Evolutionary conservation across 2,113 vertebrate genomes (phyloP).

Genomic region (Orcinus orca): DNA sequence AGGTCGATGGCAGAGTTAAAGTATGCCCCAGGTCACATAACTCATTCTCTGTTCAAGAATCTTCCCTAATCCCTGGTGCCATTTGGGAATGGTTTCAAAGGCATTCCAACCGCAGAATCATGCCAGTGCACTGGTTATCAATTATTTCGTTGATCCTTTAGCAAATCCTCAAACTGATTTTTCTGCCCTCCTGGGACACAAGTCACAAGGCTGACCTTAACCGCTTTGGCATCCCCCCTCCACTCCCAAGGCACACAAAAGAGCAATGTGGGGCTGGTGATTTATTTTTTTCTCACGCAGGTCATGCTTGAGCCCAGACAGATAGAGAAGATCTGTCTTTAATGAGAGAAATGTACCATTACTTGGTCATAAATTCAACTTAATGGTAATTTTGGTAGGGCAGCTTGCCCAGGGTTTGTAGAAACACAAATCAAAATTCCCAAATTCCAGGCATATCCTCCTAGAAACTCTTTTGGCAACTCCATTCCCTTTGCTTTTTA

Average conservation of each 20-base stretch:
- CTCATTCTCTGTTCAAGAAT: slow-evolving; percentile 40
- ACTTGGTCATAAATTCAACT: slow-evolving; percentile 72
- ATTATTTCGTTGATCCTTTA: slow-evolving; percentile 63
- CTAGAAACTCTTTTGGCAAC: slow-evolving; percentile 66
- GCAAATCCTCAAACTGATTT: slow-evolving; percentile 62
- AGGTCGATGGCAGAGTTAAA: background rate
- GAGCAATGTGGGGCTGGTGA: background rate
- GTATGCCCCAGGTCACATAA: slow-evolving; percentile 21
- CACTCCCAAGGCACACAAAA: slow-evolving; percentile 10
- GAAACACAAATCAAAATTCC: slow-evolving; percentile 63
- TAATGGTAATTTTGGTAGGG: slow-evolving; percentile 69
- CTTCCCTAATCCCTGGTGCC: slow-evolving; percentile 45
- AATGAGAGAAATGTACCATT: slow-evolving; percentile 63
- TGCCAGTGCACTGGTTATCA: slow-evolving; percentile 64
- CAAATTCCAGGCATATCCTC: slow-evolving; percentile 61
- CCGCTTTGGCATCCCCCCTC: background rate
- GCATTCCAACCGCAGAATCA: slow-evolving; percentile 64
- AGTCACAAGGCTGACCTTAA: slow-evolving; percentile 59
- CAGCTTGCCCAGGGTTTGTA: slow-evolving; percentile 62
- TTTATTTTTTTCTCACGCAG: slow-evolving; percentile 67
- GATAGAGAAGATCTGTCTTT: slow-evolving; percentile 70
- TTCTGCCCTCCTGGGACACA: slow-evolving; percentile 44
- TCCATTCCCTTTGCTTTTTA: slow-evolving; percentile 47
- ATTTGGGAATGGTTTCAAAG: slow-evolving; percentile 66
- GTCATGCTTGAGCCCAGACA: slow-evolving; percentile 52